A percentile compares a stretch with the other conserved stretches of the same genome.
phyloP scores from a whole-genome alignment of 2,113 vertebrate genomes.

The Puffinus mauretanicus region DNA sequence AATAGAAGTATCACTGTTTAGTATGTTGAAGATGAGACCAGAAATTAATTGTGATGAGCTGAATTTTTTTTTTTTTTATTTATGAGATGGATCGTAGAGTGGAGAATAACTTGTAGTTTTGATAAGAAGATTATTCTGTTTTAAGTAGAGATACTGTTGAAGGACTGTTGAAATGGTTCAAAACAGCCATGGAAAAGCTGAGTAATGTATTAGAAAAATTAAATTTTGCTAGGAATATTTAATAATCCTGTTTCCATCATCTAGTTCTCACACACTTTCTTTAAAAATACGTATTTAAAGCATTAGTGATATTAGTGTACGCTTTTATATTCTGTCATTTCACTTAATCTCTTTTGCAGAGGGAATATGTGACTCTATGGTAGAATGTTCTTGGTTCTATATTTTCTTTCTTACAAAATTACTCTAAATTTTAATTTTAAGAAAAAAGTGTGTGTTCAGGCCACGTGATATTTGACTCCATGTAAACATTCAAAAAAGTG shows the following conservation, averaged over 20 bases:
- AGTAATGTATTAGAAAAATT: neutral
- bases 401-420: neutral
- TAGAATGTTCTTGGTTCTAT: neutral
- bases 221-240: neutral
- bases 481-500: neutral
- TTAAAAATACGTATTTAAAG: neutral
- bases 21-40: neutral
- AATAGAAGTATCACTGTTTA: neutral
- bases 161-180: neutral
- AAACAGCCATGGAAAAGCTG: neutral
- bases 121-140: neutral
- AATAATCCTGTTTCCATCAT: neutral
- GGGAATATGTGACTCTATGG: neutral
- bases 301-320: neutral
- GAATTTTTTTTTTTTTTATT: neutral
- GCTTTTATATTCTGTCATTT: neutral
- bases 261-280: neutral
- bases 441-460: neutral
- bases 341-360: neutral
- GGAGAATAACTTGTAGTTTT: neutral
- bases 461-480: neutral
- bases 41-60: neutral
- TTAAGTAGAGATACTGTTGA: neutral
- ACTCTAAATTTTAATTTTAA: neutral
- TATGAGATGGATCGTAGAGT: neutral